Evolutionary conservation across 2,797 vertebrate genomes (phyloP), one percentile per base, ranked within the genome.

Genomic region (Chelon labrosus): DNA sequence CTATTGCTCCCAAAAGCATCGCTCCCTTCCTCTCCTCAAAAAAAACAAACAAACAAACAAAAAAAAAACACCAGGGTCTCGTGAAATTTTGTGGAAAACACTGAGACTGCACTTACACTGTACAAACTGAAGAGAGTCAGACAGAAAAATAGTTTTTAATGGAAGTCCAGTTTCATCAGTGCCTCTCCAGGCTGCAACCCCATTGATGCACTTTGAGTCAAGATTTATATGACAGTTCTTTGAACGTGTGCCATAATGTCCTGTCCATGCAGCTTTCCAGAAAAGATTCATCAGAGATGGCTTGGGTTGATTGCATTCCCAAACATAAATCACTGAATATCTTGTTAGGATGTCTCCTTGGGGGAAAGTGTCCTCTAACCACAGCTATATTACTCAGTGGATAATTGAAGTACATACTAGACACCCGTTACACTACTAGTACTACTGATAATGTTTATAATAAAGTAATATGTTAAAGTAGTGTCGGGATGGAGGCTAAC

Each of bases 321-420:
- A 56, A 60, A 82, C 65, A 80, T 78, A 75, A 77, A 83, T 87
- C 77, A 66, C 42, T 53, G 70, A 44, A 46, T 73, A 80, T 81
- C 68, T 39, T 62, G 65, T 85, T 72, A 81, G 35, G 61, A 68
- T 27, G 62, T 69, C 58, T 82, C 74, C 79, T 66, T 72, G 16
- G 66, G 71, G 53, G 10, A 11, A 55, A 51, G 5, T 80, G 57
- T 77, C 75, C 72, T 79, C 70, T 38, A 53, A 82, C 58, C 57
- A 3, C 4, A 31, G 31, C 7, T 31, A 31, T 31, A 31, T 68
- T 19, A 66, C 5, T 22, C 31, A 55, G 1, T 20, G n/a, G 35
- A 63, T 62, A 1, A 4, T n/a, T 63, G 42, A 44, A 25, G 35
- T 53, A 38, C 41, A 46, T n/a, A 10, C 4, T 10, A 7, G 22